Evolutionary conservation across 1,140 invertebrate genomes (phyloP).

Genomic region (Planococcus citri): DNA sequence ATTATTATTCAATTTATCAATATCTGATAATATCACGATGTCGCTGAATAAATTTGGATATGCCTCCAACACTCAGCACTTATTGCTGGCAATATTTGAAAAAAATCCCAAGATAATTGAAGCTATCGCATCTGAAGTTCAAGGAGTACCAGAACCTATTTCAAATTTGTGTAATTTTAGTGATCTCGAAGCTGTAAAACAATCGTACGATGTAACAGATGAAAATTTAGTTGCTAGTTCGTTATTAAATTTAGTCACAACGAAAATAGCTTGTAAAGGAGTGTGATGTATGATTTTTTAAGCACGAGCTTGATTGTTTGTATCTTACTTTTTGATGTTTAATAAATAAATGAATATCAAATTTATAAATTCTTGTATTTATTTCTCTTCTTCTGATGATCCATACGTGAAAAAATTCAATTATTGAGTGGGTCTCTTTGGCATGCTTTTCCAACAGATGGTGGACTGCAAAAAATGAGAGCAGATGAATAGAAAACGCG

Average conservation of each 20-base stretch:
- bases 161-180: constrained; percentile 35
- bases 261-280: constrained; percentile 38
- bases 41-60: constrained; percentile 48
- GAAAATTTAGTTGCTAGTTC: constrained; percentile 34
- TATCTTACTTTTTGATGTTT: too few species aligned
- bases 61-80: neutral
- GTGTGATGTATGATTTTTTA: neutral
- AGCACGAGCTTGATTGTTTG: too few species aligned
- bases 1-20: constrained; percentile 52
- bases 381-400: too few species aligned
- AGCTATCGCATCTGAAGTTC: constrained; percentile 35
- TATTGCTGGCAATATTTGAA: constrained; percentile 31
- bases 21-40: constrained; percentile 51
- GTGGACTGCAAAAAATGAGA: too few species aligned
- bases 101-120: constrained; percentile 24
- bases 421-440: too few species aligned
- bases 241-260: constrained; percentile 44
- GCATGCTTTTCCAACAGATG: too few species aligned
- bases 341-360: too few species aligned
- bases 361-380: too few species aligned
- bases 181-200: constrained; percentile 39
- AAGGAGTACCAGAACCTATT: constrained; percentile 39
- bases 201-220: constrained; percentile 43
- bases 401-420: too few species aligned
- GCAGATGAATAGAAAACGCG: too few species aligned